Conservation (phyloP, 2,888 invertebrate species). For the Rhyacophila evoluta region DNA sequence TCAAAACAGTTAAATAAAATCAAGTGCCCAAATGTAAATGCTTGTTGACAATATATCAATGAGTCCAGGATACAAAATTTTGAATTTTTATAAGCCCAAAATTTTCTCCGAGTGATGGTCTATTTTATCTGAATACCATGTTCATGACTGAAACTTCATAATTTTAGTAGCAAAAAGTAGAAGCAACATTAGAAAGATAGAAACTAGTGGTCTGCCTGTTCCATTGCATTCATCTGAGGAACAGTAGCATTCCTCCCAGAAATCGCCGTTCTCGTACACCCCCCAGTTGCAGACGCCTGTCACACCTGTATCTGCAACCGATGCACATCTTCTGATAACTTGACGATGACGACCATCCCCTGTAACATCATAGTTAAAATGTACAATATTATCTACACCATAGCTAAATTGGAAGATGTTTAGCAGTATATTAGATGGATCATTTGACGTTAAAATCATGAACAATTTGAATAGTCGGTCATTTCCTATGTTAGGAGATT, state of each 20-base stretch:
- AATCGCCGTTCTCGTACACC: constrained; percentile 92
- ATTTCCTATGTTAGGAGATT: no score
- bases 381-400: no score
- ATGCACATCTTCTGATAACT: constrained; percentile 89
- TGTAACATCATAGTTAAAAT: constrained; percentile 63
- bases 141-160: background rate
- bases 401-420: no score
- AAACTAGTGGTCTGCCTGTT: constrained; percentile 55
- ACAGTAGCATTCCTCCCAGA: constrained; percentile 98
- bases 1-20: no score
- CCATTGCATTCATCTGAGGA: constrained; percentile 89
- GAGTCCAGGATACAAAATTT: no score
- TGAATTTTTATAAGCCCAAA: background rate
- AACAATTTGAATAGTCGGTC: no score
- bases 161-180: background rate
- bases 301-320: constrained; percentile 90
- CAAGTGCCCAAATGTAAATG: no score
- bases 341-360: constrained; percentile 97
- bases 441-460: no score
- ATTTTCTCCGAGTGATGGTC: no score
- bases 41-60: no score
- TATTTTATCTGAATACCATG: background rate
- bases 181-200: background rate
- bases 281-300: constrained; percentile 98
- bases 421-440: no score